Evolutionary conservation across 2,113 vertebrate genomes (phyloP).

Genomic region (Pheucticus melanocephalus): DNA sequence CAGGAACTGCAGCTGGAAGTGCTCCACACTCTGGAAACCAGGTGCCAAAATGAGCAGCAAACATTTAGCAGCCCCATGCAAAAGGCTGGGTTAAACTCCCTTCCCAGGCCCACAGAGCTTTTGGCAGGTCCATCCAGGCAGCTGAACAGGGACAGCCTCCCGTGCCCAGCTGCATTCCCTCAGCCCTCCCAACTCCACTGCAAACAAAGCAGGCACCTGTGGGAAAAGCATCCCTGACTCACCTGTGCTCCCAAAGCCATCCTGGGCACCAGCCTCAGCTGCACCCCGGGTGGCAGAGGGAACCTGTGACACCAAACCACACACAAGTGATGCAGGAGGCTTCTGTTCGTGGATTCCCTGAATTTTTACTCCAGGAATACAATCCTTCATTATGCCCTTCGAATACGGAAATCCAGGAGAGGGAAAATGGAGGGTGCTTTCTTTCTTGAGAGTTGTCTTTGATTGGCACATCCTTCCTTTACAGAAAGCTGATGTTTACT

Average conservation of each 20-base stretch:
- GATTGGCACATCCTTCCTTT: background rate
- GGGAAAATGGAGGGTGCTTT: slow-evolving; percentile 13
- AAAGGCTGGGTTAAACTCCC: background rate
- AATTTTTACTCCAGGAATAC: background rate
- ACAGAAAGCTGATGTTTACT: slow-evolving; percentile 42
- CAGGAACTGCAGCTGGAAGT: slow-evolving; percentile 38
- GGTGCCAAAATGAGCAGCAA: background rate
- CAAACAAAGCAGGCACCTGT: background rate
- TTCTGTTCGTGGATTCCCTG: background rate
- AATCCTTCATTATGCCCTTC: background rate
- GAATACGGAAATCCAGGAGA: background rate
- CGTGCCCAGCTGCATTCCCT: background rate
- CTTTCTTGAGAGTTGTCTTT: background rate
- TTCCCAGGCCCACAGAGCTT: background rate
- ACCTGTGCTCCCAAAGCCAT: background rate
- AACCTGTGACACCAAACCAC: fast-evolving
- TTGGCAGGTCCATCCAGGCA: background rate
- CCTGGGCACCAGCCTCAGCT: background rate
- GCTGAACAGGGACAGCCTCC: background rate
- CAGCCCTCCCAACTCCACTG: background rate
- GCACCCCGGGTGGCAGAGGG: background rate
- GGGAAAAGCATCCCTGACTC: background rate
- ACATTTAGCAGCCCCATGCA: background rate
- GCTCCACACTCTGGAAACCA: background rate
- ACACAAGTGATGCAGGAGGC: background rate